phyloP scores from a whole-genome alignment of 2,113 vertebrate genomes.

The Esox niger region DNA sequence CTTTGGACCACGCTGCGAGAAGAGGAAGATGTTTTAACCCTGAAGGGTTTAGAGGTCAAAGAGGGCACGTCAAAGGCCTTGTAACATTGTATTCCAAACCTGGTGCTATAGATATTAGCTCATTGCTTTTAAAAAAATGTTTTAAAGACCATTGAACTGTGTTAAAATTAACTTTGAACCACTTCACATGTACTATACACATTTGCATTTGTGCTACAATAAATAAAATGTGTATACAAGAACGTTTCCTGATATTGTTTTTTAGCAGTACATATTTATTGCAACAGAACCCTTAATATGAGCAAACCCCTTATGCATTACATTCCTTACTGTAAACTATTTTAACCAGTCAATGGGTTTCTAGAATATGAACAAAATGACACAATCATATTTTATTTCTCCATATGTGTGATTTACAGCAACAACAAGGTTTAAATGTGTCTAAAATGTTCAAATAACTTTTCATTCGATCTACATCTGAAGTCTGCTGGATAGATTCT shows the following conservation, averaged over 20 bases:
- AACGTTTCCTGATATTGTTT: neutral
- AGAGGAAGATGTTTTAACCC: constrained; percentile 67
- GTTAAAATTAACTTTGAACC: constrained; percentile 15
- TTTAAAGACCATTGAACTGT: constrained; percentile 7
- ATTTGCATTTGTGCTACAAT: constrained; percentile 33
- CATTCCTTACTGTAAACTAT: neutral
- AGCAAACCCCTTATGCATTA: too few relatives aligned
- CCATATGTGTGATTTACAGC: neutral
- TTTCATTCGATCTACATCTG: neutral
- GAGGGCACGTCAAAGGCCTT: neutral
- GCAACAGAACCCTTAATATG: too few relatives aligned
- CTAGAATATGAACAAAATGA: constrained; percentile 16
- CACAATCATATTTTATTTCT: constrained; percentile 31
- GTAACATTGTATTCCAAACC: constrained; percentile 2
- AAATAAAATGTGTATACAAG: constrained; percentile 8
- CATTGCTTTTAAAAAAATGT: constrained; percentile 9
- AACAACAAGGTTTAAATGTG: neutral
- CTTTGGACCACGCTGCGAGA: constrained; percentile 74
- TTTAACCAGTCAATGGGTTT: neutral
- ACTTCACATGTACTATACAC: constrained; percentile 21
- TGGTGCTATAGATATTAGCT: constrained; percentile 16
- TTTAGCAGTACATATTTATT: neutral
- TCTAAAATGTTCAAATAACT: neutral
- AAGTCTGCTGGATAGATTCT: too few relatives aligned
- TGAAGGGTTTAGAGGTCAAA: constrained; percentile 24